These are phyloP conservation scores for Tricholaema leucomelas DNA, from an alignment of 2,113 vertebrate genomes.

Conservation along the genomic window DNA sequence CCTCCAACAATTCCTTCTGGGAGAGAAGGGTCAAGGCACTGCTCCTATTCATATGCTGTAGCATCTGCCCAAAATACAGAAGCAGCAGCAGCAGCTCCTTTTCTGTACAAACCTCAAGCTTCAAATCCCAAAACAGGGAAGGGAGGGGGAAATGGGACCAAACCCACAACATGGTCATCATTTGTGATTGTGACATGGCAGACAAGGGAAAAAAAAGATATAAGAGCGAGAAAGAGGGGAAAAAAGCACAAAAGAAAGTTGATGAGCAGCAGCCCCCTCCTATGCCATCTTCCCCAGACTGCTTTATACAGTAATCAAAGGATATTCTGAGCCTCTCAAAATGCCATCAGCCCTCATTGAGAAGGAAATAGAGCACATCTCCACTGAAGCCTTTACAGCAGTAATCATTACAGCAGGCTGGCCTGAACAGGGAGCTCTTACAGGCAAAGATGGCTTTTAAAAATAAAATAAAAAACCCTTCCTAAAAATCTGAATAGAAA, in stretches of 20 bases:
- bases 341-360: constrained; percentile 81
- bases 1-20: not conserved
- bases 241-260: constrained; percentile 67
- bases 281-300: constrained; percentile 48
- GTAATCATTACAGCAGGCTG: constrained; percentile 70
- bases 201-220: not conserved
- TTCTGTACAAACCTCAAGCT: constrained; percentile 1
- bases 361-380: constrained; percentile 76
- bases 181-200: not conserved
- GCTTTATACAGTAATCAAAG: constrained; percentile 77
- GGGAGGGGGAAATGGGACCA: not conserved
- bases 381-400: constrained; percentile 68
- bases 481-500: constrained; percentile 79
- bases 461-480: constrained; percentile 65
- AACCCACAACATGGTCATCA: constrained; percentile 38
- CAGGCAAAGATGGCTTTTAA: constrained; percentile 70
- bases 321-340: constrained; percentile 81
- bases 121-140: not conserved
- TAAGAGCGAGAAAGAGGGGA: not conserved
- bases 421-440: constrained; percentile 67
- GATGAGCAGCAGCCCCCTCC: constrained; percentile 68
- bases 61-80: not conserved
- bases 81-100: not conserved
- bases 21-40: not conserved
- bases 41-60: not conserved